Evolutionary conservation across 2,888 invertebrate genomes (phyloP).

Genomic region (Tromatobia lineatoria): DNA sequence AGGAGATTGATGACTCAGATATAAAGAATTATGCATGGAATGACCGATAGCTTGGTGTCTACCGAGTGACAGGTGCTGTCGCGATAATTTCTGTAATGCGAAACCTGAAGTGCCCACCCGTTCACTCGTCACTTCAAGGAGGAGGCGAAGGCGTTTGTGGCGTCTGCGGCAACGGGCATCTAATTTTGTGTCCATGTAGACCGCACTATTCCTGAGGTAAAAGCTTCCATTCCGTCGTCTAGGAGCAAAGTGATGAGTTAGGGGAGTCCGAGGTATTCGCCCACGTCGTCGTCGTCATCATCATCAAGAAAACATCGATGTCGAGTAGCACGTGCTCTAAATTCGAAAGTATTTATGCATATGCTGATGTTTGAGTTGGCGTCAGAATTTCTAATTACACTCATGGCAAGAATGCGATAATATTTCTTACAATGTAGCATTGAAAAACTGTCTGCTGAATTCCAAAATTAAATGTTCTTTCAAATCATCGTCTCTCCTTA

Average conservation of each 20-base stretch:
- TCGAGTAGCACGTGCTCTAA: conserved; percentile 46
- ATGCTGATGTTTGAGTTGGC: background rate
- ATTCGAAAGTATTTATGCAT: conserved; percentile 59
- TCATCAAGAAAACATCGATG: conserved; percentile 17
- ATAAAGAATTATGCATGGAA: background rate
- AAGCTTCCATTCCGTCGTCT: conserved; percentile 14
- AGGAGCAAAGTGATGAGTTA: conserved; percentile 13
- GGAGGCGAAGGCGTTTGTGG: conserved; percentile 31
- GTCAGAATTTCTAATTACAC: background rate
- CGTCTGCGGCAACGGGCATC: conserved; percentile 26
- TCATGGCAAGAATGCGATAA: background rate
- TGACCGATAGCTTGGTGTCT: conserved; percentile 5
- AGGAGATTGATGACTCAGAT: background rate
- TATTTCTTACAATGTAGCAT: background rate
- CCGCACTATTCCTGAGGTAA: conserved; percentile 36
- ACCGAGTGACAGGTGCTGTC: conserved; percentile 55
- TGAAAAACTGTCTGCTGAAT: too few species aligned
- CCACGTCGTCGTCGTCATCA: background rate
- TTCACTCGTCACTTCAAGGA: conserved; percentile 8
- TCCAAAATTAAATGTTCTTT: too few species aligned
- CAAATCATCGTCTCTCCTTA: too few species aligned
- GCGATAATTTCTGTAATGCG: conserved; percentile 54
- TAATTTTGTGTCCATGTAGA: conserved; percentile 51
- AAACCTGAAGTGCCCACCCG: conserved; percentile 16
- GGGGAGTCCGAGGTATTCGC: background rate